These are phyloP conservation scores for Himalopsyche kuldschensis DNA, from an alignment of 2,888 invertebrate genomes.

Conservation along the genomic window DNA sequence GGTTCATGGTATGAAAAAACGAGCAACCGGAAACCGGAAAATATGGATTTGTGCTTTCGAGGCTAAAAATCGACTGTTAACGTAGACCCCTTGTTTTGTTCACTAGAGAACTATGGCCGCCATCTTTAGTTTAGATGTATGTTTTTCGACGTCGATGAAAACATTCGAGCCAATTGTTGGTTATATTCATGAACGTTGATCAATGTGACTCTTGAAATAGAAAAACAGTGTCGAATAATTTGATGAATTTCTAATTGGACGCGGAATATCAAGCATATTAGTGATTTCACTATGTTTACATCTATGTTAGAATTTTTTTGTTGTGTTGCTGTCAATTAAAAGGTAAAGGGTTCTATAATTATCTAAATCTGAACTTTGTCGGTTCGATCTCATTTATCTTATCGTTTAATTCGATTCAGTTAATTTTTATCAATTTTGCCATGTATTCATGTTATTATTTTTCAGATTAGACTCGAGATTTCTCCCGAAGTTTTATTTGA, in stretches of 20 bases:
- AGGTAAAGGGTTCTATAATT: slow-evolving; percentile 47
- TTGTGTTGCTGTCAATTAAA: slow-evolving; percentile 65
- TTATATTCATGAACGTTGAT: slow-evolving; percentile 6
- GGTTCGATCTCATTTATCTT: neutral
- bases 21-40: slow-evolving; percentile 31
- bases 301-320: slow-evolving; percentile 67
- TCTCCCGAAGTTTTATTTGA: neutral
- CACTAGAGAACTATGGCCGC: slow-evolving; percentile 83
- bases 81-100: slow-evolving; percentile 70
- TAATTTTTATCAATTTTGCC: neutral
- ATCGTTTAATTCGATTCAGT: neutral
- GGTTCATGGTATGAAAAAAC: slow-evolving; percentile 4
- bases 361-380: neutral
- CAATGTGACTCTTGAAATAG: slow-evolving; percentile 10
- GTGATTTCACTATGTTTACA: slow-evolving; percentile 73
- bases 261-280: slow-evolving; percentile 1
- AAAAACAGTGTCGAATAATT: slow-evolving; percentile 2
- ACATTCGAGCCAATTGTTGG: slow-evolving; percentile 32
- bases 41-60: slow-evolving; percentile 13
- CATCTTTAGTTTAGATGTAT: slow-evolving; percentile 82
- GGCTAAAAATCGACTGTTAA: slow-evolving; percentile 45
- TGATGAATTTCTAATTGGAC: neutral
- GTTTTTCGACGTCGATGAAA: slow-evolving; percentile 63
- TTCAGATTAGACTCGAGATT: neutral
- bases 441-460: neutral